Base-by-base conservation (phyloP, 2,113 vertebrate species). In the Carassius carassius region DNA sequence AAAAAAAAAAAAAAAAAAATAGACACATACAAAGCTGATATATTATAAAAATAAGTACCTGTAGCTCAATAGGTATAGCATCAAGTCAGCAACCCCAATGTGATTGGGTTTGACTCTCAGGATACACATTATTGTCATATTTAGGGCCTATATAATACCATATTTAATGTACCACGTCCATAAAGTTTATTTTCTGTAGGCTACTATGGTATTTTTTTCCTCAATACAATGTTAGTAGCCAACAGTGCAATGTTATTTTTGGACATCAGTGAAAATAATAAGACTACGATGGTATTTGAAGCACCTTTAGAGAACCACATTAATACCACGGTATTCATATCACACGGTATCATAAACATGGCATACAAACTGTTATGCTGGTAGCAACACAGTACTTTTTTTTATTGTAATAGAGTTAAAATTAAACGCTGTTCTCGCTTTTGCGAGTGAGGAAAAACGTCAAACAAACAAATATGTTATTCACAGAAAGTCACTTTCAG, bases 401-500 rank as follows among this genome's bases (percentile, higher is more conserved):
- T 37, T 72, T 41, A n/a, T n/a, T 41, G 10, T 21, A 41, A 21
- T 4, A 10, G 19, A n/a, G 67, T 21, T 35, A 11, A 72, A 41
- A 72, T 19, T 12, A n/a, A 70, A 70, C 67, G 37, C 67, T 41
- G 19, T 41, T 70, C 2, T 41, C n/a, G 35, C 17, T 2, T 70
- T 70, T 41, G 10, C 72, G 13, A 11, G 1, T 14, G 37, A 44
- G n/a, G 5, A 10, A 29, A 69, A 70, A 51, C 25, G 74, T 9
- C 49, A 76, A 54, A 56, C 47, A 76, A 56, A 29, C 49, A 4
- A 49, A 47, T 16, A 41, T 74, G 12, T 16, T 49, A 54, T 21
- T 63, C 35, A 60, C 35, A 79, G 21, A 79, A 63, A 79, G 56
- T 63, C 77, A 79, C 77, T 79, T 63, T 29, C 21, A 41, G 19